Evolutionary conservation across 2,888 invertebrate genomes (phyloP).

Genomic region (Limulus polyphemus): DNA sequence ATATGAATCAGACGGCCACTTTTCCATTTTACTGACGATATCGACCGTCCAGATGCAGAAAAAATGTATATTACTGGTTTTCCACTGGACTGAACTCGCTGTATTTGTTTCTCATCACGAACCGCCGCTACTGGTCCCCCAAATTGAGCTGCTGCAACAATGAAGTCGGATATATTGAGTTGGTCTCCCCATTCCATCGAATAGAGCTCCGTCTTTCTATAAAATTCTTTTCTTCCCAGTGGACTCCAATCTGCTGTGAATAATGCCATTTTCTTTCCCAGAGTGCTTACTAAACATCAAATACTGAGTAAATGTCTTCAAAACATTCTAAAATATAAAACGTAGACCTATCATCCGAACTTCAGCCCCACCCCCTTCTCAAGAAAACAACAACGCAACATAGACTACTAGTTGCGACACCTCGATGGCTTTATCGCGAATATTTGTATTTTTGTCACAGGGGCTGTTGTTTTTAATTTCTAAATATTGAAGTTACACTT

Average conservation of each 20-base stretch:
- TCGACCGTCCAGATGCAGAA: conserved; percentile 63
- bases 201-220: conserved; percentile 48
- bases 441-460: too few relatives aligned
- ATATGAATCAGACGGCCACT: conserved; percentile 68
- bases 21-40: conserved; percentile 77
- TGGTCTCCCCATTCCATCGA: conserved; percentile 60
- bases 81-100: conserved; percentile 49
- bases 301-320: too few relatives aligned
- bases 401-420: too few relatives aligned
- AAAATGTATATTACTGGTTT: conserved; percentile 74
- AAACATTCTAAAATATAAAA: too few relatives aligned
- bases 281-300: too few relatives aligned
- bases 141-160: conserved; percentile 68
- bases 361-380: too few relatives aligned
- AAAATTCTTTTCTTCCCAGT: conserved; percentile 48
- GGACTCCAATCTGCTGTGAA: conserved; percentile 52
- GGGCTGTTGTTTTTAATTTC: too few relatives aligned
- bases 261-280: conserved; percentile 13
- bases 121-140: conserved; percentile 79
- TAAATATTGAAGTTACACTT: too few relatives aligned
- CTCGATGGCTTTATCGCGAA: too few relatives aligned
- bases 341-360: too few relatives aligned
- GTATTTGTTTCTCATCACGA: conserved; percentile 62
- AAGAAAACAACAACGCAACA: too few relatives aligned
- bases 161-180: conserved; percentile 62